Evolutionary conservation across 2,888 invertebrate species (phyloP), one percentile per base, ranked within the genome.

Genomic region (Eurytoma adleriae): DNA sequence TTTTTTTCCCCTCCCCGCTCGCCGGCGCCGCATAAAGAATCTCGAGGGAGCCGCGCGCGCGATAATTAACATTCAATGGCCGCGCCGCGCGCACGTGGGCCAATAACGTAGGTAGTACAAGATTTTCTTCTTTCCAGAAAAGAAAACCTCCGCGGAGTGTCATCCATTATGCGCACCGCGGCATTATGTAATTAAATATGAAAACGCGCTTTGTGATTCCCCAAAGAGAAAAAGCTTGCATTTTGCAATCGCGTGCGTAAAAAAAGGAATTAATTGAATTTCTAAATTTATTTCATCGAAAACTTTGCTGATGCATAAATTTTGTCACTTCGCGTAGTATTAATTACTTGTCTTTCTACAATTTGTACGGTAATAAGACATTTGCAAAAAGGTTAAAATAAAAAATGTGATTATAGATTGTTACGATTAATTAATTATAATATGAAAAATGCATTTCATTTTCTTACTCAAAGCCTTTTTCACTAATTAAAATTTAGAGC

Each of bases 71-170:
- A 85, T 85, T 84, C 79, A 84, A 84, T 83, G 78, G 83, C 69
- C 69, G 84, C 62, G 52, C 74, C 48, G 16, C n/a, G 30, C 48
- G 82, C 83, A 87, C 85, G 86, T 88, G 85, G 86, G 86, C 85
- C 83, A 75, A 79, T 68, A 69, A 84, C 85, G 87, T 87, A 85
- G 87, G 86, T 79, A 81, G 87, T 71, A 24, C 67, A 48, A 48
- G 52, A 79, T 62, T 75, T 75, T 75, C 74, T 59, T 57, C 7
- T 3, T 18, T 57, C n/a, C 12, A 59, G 50, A 59, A 76, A 59
- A 77, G 71, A 61, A 62, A 70, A 84, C 81, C 84, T 40, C 84
- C 80, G 84, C 84, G 81, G 72, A 77, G 84, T 84, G 83, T 84
- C 84, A 85, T 84, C 84, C 78, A 75, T 71, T 54, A 78, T 61